These are phyloP conservation scores for Gorsachius magnificus DNA, from an alignment of 2,797 vertebrate genomes.

Conservation along the genomic window DNA sequence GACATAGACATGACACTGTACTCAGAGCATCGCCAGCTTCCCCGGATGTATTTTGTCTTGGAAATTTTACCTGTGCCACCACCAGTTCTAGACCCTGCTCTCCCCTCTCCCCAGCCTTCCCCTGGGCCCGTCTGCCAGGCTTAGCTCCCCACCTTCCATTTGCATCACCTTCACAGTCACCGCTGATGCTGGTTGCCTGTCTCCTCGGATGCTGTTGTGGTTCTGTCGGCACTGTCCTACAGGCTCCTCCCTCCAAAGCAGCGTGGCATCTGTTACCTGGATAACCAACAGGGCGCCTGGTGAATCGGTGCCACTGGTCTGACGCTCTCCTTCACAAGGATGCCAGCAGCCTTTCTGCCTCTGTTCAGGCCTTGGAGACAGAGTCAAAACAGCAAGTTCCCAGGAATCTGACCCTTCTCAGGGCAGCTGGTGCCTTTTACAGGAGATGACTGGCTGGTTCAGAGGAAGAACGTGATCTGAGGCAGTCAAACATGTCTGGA, in stretches of 20 bases:
- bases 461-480: neutral
- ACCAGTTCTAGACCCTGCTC: neutral
- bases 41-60: neutral
- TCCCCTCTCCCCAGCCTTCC: neutral
- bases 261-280: neutral
- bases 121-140: neutral
- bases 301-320: neutral
- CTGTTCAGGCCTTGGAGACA: neutral
- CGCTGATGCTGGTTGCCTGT: neutral
- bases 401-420: neutral
- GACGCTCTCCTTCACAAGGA: neutral
- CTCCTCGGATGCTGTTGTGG: neutral
- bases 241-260: neutral
- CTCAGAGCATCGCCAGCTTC: neutral
- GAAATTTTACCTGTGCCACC: neutral
- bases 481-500: neutral
- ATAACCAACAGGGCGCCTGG: neutral
- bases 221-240: neutral
- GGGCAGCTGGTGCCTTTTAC: neutral
- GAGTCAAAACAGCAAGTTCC: neutral
- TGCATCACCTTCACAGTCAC: neutral
- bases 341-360: neutral
- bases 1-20: neutral
- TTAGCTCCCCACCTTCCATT: neutral
- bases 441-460: neutral